Evolutionary conservation across 2,113 vertebrate genomes (phyloP), one percentile per base, ranked within the genome.

Genomic region (Martes martes): DNA sequence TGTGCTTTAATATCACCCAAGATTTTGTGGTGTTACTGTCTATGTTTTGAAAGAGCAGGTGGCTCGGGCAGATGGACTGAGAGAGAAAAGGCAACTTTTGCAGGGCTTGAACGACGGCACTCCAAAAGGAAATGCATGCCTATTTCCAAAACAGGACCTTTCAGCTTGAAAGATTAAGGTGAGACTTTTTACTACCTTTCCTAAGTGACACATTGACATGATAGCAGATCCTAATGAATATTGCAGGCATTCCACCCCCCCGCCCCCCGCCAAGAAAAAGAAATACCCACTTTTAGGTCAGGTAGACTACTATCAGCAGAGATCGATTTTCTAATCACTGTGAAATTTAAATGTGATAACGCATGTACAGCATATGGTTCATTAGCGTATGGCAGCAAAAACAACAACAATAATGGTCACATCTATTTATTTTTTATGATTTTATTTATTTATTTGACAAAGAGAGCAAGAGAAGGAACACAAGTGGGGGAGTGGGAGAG

Each of bases 41-140:
- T 76, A 0, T 65, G 26, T 42, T 95, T 90, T 93, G 61, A 91
- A 93, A 96, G 74, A 96, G 67, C 82, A 95, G 79, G 83, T 80
- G 80, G 61, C 84, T 71, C 13, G 69, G 93, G 69, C 84, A 96
- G 91, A 69, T 82, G 82, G 61, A 82, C 74, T 69, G 42, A 80
- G 73, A 61, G 13, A 90, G 81, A 95, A 97, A 91, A 79, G 63
- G 39, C 65, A 87, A 52, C 28, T 63, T 87, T 26, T 57, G 19
- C 67, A 84, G 73, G n/a, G 31, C 63, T 89, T 24, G 19, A 61
- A 80, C 45, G 8, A 76, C 76, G 67, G 47, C 28, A 18, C 1
- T 36, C 21, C 28, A 63, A 55, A 92, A 79, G 47, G 63, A 73
- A 91, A 86, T 18, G 26, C 55, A 10, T 73, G 74, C 42, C 24